Evolutionary conservation across 2,113 vertebrate species (phyloP), one percentile per base, ranked within the genome.

Genomic region (Dipodomys spectabilis): DNA sequence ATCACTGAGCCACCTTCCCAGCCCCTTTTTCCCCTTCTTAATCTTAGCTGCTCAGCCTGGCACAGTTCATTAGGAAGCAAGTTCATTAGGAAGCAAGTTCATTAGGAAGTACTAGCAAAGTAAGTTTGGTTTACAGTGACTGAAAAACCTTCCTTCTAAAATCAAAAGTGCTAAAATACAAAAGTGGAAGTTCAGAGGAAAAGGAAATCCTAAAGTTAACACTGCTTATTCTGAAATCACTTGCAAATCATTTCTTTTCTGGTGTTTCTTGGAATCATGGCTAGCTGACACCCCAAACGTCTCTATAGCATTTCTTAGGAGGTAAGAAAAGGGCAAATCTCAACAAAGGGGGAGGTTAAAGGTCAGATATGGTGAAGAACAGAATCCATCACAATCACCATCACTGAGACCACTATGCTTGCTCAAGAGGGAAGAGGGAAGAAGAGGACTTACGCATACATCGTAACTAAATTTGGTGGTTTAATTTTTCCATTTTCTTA

Each of bases 201-300:
- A 90, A 85, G 44, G 73, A 72, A 95, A 75, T 62, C 53, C 32
- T 74, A 75, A 93, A 60, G 6, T 35, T 72, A 67, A 65, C 20
- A 62, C 16, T 80, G 35, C 35, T 90, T 81, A 72, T 62, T 93
- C 83, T 92, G 75, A 13, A 73, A 15, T 74, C 79, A 79, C 71
- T 79, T 73, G 44, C 57, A 96, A 95, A 78, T 83, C 35, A 84
- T 20, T 5, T 35, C 18, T 86, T 68, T 72, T 22, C 85, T 71
- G 32, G 1, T 80, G 53, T 84, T 84, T 75, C 27, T 93, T 28
- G 39, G 68, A 93, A 90, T 72, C 68, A 23, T 7, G 27, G 27
- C 77, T 53, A 53, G 12, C 12, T 16, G 79, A 7, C 83, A 28
- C 45, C 4, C 5, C 35, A 18, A 88, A 32, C 15, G 49, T 86